phyloP scores from a whole-genome alignment of 2,113 vertebrate genomes.

The Octodon degus region DNA sequence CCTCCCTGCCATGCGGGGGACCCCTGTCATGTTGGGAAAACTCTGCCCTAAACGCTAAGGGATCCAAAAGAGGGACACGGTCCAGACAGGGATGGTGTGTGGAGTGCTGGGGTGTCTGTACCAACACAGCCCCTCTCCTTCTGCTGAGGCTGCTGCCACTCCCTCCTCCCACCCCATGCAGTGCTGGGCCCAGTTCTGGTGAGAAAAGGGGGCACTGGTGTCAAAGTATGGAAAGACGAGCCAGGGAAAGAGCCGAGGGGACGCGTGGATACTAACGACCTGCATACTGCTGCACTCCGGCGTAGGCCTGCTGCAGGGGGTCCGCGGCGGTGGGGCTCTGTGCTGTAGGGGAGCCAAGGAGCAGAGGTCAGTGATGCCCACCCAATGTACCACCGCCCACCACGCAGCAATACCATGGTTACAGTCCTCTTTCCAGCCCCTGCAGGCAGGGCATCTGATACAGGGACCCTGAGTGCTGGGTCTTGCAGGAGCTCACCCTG shows the following conservation, averaged over 20 bases:
- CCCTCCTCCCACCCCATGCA: neutral
- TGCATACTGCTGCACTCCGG: constrained; percentile 99
- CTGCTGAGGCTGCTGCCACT: neutral
- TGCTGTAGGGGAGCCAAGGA: constrained; percentile 91
- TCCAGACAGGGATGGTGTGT: neutral
- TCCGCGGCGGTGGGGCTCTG: constrained; percentile 99
- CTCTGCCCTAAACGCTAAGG: neutral
- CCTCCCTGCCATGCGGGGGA: neutral
- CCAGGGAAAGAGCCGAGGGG: constrained; percentile 80
- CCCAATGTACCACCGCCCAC: neutral
- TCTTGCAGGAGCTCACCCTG: neutral
- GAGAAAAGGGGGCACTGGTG: neutral
- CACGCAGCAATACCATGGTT: rapidly evolving
- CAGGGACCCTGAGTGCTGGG: neutral
- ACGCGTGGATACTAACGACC: constrained; percentile 95
- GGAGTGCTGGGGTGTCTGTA: neutral
- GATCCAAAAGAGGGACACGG: neutral
- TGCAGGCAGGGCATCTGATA: neutral
- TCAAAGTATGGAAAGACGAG: neutral
- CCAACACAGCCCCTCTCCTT: neutral
- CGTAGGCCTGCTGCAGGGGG: constrained; percentile 99
- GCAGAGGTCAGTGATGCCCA: constrained; percentile 40
- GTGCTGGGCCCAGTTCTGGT: neutral
- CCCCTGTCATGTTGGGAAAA: neutral
- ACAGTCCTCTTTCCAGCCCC: neutral